phyloP scores from a whole-genome alignment of 2,888 invertebrate genomes.

The Leptarthrus brevirostris region DNA sequence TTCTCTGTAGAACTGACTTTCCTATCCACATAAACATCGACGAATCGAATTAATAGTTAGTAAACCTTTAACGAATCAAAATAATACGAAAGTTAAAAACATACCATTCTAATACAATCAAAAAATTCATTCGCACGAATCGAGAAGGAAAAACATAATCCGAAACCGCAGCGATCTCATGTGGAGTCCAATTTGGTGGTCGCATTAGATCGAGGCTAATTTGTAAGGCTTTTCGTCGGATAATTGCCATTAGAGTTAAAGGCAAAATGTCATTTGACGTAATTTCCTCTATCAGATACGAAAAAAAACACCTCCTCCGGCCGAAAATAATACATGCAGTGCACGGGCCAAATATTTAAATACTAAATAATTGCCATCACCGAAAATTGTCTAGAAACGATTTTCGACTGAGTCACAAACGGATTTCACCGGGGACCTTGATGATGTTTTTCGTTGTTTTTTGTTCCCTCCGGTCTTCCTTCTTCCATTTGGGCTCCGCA shows the following conservation, averaged over 20 bases:
- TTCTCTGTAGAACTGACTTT: too few relatives aligned
- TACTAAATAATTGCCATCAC: constrained; percentile 44
- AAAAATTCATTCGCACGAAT: too few relatives aligned
- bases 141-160: constrained; percentile 17
- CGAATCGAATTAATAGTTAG: too few relatives aligned
- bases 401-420: constrained; percentile 23
- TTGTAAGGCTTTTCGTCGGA: constrained; percentile 14
- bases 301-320: constrained; percentile 6
- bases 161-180: constrained; percentile 12
- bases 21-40: too few relatives aligned
- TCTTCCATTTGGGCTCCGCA: not conserved
- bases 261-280: constrained; percentile 35
- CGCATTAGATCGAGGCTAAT: constrained; percentile 43
- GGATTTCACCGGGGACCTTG: constrained; percentile 1
- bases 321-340: constrained; percentile 45
- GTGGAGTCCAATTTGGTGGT: constrained; percentile 35
- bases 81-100: too few relatives aligned
- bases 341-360: constrained; percentile 52
- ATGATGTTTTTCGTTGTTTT: constrained; percentile 7
- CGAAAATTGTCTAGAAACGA: constrained; percentile 21
- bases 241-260: constrained; percentile 33
- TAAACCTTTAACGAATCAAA: too few relatives aligned
- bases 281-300: constrained; percentile 32
- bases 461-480: not conserved
- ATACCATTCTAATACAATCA: too few relatives aligned